Evolutionary conservation across 2,888 invertebrate genomes (phyloP), one percentile per base, ranked within the genome.

Genomic region (Ormyrus pomaceus): DNA sequence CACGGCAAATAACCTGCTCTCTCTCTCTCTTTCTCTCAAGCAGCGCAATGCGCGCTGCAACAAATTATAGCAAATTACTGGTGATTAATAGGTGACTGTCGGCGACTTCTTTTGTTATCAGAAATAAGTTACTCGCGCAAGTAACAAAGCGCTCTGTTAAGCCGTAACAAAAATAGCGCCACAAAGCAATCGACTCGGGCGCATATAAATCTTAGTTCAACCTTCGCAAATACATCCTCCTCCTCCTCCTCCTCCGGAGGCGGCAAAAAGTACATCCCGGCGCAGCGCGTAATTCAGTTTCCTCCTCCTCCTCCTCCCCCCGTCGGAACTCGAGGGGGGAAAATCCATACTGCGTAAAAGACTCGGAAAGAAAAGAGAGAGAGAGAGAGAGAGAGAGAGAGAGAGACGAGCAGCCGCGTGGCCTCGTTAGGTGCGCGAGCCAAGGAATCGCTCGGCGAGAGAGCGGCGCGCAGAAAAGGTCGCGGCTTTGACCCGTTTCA

Each of bases 401-500:
- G 10, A 34, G 9, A 68, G 34, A 51, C 6, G 50, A 19, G 5
- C n/a, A 13, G 50, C 34, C 34, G 34, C 34, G 34, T 34, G 34
- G 34, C 34, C 34, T 34, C 34, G 34, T 34, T 34, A 34, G 34
- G 34, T 34, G 34, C 34, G 13, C 13, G 13, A 19, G 11, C 13
- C 13, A 50, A 19, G 8, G 45, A 70, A 19, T 8, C n/a, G 10
- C 19, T 19, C 9, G 6, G 48, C 9, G 46, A 48, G 70, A 59
- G 13, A n/a, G 62, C 51, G 13, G 73, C 74, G 53, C 64, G 84
- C 86, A 84, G 82, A 84, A 87, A 87, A 87, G 89, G 88, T 89
- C 88, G 88, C 84, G 89, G 87, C 89, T 89, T 85, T 87, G 89
- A 89, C 88, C 89, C 86, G 87, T 87, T 88, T 89, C 86, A 46